phyloP scores from a whole-genome alignment of 2,888 invertebrate genomes.

The Caenorhabditis drosophilae region DNA sequence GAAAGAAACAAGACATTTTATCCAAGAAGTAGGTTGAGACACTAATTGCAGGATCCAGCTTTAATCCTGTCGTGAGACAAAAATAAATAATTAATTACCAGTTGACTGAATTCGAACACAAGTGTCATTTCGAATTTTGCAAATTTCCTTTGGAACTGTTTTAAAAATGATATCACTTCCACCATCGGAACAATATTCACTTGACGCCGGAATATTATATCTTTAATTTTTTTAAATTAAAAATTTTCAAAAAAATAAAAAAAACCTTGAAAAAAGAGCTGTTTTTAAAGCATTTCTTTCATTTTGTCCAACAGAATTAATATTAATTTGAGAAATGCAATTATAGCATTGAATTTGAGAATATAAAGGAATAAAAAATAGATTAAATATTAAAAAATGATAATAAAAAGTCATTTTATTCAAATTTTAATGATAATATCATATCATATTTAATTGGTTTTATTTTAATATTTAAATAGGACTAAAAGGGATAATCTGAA shows the following conservation, averaged over 20 bases:
- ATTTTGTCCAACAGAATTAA: neutral
- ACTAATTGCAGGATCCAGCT: no score
- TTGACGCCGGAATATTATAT: neutral
- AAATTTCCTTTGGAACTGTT: conserved; percentile 9
- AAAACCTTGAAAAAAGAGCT: neutral
- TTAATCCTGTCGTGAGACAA: no score
- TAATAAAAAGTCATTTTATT: no score
- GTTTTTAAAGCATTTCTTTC: neutral
- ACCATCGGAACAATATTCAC: neutral
- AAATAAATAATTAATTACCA: no score
- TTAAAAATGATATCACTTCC: neutral
- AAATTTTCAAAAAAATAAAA: neutral
- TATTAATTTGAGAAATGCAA: neutral
- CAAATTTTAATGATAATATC: no score
- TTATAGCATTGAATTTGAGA: neutral
- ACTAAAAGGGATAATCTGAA: no score
- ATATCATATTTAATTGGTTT: no score
- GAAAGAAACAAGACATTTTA: neutral
- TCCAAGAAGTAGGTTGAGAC: neutral
- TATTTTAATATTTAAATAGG: no score
- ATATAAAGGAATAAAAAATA: no score
- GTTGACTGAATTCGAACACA: no score
- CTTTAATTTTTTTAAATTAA: neutral
- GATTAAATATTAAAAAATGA: no score
- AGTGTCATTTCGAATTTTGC: conserved; percentile 15